These are phyloP conservation scores for Caracal caracal DNA, from an alignment of 2,113 vertebrate genomes.

Conservation along the genomic window DNA sequence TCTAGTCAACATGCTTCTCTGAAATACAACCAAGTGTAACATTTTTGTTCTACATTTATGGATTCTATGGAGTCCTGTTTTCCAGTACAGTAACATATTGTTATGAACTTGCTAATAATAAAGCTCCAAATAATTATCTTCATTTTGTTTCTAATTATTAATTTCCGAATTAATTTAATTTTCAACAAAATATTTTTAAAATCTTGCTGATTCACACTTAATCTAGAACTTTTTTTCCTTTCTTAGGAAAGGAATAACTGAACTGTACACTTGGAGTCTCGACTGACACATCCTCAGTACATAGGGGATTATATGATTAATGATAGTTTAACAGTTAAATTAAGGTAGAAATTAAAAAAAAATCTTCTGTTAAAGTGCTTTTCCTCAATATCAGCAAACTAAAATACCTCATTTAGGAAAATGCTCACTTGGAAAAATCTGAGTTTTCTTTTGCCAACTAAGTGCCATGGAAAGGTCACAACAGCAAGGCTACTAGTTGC, in stretches of 20 bases:
- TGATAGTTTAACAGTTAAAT: neutral
- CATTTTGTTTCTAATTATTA: neutral
- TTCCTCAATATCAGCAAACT: neutral
- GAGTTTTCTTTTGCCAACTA: constrained; percentile 44
- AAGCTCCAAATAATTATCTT: neutral
- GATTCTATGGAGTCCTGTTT: neutral
- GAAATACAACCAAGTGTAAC: neutral
- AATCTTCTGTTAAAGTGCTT: neutral
- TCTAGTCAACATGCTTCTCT: neutral
- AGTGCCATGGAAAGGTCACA: constrained; percentile 37
- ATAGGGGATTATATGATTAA: neutral
- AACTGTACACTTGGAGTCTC: neutral
- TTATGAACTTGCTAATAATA: neutral
- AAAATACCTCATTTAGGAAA: neutral
- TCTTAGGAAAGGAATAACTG: neutral
- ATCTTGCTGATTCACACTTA: neutral
- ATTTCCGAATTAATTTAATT: neutral
- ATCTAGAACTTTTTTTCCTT: neutral
- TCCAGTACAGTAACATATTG: neutral
- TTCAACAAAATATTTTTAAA: neutral
- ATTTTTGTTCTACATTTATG: neutral
- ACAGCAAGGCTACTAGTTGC: constrained; percentile 43
- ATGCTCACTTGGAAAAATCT: constrained; percentile 24
- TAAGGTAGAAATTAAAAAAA: neutral
- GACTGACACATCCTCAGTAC: neutral